Evolutionary conservation across 2,797 vertebrate species (phyloP).

Genomic region (Chromobotia macracanthus): DNA sequence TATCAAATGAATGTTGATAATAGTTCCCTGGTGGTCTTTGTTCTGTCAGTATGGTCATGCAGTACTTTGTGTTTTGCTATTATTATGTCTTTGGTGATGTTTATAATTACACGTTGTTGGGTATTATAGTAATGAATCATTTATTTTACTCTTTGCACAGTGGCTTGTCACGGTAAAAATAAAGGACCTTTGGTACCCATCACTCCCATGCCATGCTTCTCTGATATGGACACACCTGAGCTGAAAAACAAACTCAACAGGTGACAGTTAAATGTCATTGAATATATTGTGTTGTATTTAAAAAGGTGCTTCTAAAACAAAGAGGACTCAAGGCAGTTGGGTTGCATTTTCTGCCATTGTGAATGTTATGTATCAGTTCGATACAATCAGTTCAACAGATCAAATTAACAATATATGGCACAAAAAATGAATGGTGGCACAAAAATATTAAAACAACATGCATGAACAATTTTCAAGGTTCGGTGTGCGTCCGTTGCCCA

Average conservation of each 20-base stretch:
- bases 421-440: neutral
- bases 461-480: constrained; percentile 74
- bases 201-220: constrained; percentile 90
- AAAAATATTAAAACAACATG: neutral
- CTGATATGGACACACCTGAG: constrained; percentile 92
- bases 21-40: neutral
- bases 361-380: neutral
- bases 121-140: neutral
- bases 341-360: neutral
- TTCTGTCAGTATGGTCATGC: neutral
- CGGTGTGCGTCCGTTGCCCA: constrained; percentile 91
- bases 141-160: constrained; percentile 52
- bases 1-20: neutral
- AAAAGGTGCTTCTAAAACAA: neutral
- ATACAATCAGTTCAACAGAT: neutral
- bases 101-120: neutral
- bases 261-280: constrained; percentile 66
- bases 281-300: neutral
- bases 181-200: constrained; percentile 74
- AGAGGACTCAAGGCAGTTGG: neutral
- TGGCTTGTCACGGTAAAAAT: constrained; percentile 62
- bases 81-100: neutral
- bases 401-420: neutral
- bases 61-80: neutral
- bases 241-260: constrained; percentile 90